Conservation (phyloP, 2,888 invertebrate genomes). For the Sycophila texana region DNA sequence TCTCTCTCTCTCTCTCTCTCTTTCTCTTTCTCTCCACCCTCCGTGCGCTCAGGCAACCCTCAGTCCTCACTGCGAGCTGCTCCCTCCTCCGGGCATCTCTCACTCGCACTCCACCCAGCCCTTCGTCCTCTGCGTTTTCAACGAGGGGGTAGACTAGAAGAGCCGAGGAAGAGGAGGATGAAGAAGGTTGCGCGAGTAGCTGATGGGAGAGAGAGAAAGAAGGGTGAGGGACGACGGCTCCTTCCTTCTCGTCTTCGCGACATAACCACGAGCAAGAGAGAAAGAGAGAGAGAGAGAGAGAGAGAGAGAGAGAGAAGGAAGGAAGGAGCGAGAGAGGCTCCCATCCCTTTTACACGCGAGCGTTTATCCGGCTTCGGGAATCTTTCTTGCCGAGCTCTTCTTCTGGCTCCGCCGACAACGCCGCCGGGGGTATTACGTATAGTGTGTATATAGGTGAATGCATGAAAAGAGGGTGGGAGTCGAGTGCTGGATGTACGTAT, state of each 20-base stretch:
- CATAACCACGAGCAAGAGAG: conserved; percentile 54
- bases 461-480: conserved; percentile 8
- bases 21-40: conserved; percentile 56
- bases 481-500: background rate
- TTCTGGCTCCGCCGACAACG: background rate
- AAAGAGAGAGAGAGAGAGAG: conserved; percentile 30
- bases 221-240: background rate
- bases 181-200: conserved; percentile 27
- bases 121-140: conserved; percentile 49
- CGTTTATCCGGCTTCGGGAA: conserved; percentile 62
- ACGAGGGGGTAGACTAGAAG: conserved; percentile 38
- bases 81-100: conserved; percentile 53
- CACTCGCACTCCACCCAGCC: conserved; percentile 34
- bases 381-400: conserved; percentile 52
- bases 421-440: background rate
- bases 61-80: conserved; percentile 35
- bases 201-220: conserved; percentile 16
- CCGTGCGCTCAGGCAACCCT: background rate
- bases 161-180: conserved; percentile 33
- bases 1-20: conserved; percentile 33
- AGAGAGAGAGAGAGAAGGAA: conserved; percentile 48
- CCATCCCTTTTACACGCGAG: conserved; percentile 60
- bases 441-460: conserved; percentile 38
- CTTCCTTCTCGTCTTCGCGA: conserved; percentile 23
- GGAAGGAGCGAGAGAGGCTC: conserved; percentile 22